Conservation (phyloP, 1,140 invertebrate species). For the Holotrichia oblita region DNA sequence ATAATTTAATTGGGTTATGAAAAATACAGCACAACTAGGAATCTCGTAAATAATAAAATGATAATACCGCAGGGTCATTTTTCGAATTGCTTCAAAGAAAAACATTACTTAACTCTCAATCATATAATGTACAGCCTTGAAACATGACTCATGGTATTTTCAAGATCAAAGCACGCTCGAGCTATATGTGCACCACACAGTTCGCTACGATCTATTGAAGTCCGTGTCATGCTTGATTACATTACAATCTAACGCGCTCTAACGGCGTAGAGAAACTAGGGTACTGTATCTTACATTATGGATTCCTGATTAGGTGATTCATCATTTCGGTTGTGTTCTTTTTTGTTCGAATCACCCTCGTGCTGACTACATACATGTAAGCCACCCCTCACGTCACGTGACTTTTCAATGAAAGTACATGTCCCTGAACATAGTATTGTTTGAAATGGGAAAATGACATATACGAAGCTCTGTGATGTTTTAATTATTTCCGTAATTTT, state of each 20-base stretch:
- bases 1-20: no score
- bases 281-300: slow-evolving; percentile 27
- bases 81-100: slow-evolving; percentile 4
- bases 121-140: not conserved
- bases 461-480: not conserved
- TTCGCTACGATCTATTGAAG: slow-evolving; percentile 2
- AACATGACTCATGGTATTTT: slow-evolving; percentile 29
- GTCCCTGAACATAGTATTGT: not conserved
- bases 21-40: no score
- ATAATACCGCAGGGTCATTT: not conserved
- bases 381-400: slow-evolving; percentile 3
- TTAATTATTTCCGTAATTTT: slow-evolving; percentile 6
- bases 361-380: not conserved
- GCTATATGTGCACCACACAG: not conserved
- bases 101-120: not conserved
- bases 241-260: slow-evolving; percentile 22
- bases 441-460: not conserved
- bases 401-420: not conserved
- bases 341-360: not conserved
- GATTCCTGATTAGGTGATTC: slow-evolving; percentile 33
- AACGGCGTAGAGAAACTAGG: not conserved
- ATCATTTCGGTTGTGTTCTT: slow-evolving; percentile 21
- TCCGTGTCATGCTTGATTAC: slow-evolving; percentile 22
- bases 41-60: not conserved
- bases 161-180: slow-evolving; percentile 1